Evolutionary conservation across 2,888 invertebrate genomes (phyloP).

Genomic region (Lypha dubia): DNA sequence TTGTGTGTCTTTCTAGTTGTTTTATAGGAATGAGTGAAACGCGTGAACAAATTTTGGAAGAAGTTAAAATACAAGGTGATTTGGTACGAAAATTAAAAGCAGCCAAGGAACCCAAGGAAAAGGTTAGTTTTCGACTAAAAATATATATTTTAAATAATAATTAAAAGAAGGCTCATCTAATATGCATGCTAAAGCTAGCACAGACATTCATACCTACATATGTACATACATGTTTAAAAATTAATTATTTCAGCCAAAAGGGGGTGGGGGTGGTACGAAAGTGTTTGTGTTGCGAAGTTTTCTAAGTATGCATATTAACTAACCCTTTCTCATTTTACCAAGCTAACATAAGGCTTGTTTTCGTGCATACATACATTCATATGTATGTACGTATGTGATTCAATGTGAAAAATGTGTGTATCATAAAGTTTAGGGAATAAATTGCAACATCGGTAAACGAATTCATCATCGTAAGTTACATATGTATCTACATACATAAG

Average conservation of each 20-base stretch:
- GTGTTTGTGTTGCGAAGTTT: slow-evolving; percentile 9
- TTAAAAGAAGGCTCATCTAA: not conserved
- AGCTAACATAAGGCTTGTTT: slow-evolving; percentile 40
- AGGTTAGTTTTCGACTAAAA: slow-evolving; percentile 84
- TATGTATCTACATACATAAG: slow-evolving; percentile 28
- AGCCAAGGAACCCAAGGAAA: slow-evolving; percentile 89
- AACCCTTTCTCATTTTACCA: slow-evolving; percentile 55
- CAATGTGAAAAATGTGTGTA: slow-evolving; percentile 68
- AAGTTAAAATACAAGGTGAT: slow-evolving; percentile 90
- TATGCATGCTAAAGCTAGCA: slow-evolving; percentile 26
- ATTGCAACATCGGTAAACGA: slow-evolving; percentile 66
- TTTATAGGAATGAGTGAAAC: slow-evolving; percentile 83
- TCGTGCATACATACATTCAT: too few relatives aligned
- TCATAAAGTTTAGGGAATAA: slow-evolving; percentile 69
- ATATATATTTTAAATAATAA: not conserved
- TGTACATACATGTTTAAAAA: too few relatives aligned
- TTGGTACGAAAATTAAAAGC: slow-evolving; percentile 91
- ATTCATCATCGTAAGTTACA: slow-evolving; percentile 63
- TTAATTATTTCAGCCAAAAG: not conserved
- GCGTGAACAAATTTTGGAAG: slow-evolving; percentile 85
- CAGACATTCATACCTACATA: too few relatives aligned
- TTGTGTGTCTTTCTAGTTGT: slow-evolving; percentile 43
- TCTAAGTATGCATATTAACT: slow-evolving; percentile 29
- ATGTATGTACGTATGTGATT: slow-evolving; percentile 64
- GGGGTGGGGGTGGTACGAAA: not conserved